Base-by-base conservation (phyloP, 2,113 vertebrate species). In the Gadus chalcogrammus region DNA sequence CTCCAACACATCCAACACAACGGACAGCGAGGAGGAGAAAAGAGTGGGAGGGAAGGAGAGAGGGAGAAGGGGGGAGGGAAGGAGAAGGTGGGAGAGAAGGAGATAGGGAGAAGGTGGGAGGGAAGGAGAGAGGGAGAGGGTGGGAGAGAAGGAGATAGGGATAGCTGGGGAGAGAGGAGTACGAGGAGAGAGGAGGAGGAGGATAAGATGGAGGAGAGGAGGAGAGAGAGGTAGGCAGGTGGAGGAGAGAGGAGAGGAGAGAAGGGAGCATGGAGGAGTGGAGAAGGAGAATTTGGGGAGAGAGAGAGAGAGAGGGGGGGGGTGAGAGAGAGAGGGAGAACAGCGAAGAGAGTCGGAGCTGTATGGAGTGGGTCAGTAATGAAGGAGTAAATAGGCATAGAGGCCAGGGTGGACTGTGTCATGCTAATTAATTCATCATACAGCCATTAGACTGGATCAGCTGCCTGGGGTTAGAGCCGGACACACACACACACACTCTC, bases 361-460 rank as follows among this genome's bases (percentile, higher is more conserved):
- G 42, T 52, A 68, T 16, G 52, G 64, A 78, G 73, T 70, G 70
- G 64, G 68, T 27, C 81, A 64, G 62, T 77, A 69, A 76, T 78
- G 75, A 78, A 89, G 83, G 88, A 82, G 74, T 74, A 87, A 89
- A 86, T 82, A 81, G 72, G 81, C 53, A 78, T 55, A 82, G 82
- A 70, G 86, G 70, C 69, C 53, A 76, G 68, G 74, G 75, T 81
- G 67, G 80, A 76, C 72, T 82, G 82, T 79, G 78, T 82, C 76
- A 79, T 73, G 62, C 78, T 91, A 88, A 91, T 92, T 85, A 91
- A 90, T 88, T 89, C 88, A 92, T 92, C 90, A 91, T 75, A 79
- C 75, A 71, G 76, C 89, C 88, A 88, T 90, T 88, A 90, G 85
- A 83, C 7, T 13, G 42, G 42, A 48, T 48, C 42, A 8, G 42